Evolutionary conservation across 2,888 invertebrate species (phyloP).

Genomic region (Nomada ruficornis): DNA sequence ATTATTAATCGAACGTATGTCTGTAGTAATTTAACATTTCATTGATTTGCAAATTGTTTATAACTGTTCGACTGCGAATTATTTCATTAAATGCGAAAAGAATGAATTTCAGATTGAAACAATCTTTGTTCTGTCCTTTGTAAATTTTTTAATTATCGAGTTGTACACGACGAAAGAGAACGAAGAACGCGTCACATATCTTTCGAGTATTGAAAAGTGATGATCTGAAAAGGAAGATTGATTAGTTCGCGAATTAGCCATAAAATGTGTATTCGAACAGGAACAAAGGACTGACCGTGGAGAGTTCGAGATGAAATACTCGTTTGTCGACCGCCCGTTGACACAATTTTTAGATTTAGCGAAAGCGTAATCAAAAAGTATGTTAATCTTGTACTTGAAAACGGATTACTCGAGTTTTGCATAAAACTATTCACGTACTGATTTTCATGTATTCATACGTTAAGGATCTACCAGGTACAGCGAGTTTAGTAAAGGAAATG

Average conservation of each 20-base stretch:
- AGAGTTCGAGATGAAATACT: slow-evolving; percentile 14
- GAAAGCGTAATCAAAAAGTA: slow-evolving; percentile 55
- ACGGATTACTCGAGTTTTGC: slow-evolving; percentile 57
- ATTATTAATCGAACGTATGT: background rate
- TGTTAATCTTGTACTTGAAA: slow-evolving; percentile 46
- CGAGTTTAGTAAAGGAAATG: slow-evolving; percentile 16
- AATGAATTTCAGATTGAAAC: background rate
- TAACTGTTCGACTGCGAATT: background rate
- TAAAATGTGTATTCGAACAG: slow-evolving; percentile 42
- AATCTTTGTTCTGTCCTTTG: slow-evolving; percentile 11
- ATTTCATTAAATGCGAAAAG: slow-evolving; percentile 1
- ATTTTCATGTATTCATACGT: slow-evolving; percentile 49
- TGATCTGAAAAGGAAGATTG: background rate
- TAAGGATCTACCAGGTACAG: slow-evolving; percentile 29
- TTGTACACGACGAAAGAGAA: slow-evolving; percentile 45
- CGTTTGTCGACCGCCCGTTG: slow-evolving; percentile 43
- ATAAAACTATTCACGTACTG: slow-evolving; percentile 51
- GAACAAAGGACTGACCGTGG: slow-evolving; percentile 40
- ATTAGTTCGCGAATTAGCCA: slow-evolving; percentile 40
- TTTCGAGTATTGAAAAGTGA: slow-evolving; percentile 36
- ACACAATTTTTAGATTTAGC: slow-evolving; percentile 43
- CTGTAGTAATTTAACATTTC: slow-evolving; percentile 5
- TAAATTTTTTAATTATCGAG: slow-evolving; percentile 7
- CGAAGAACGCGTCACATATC: slow-evolving; percentile 59
- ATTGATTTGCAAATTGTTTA: slow-evolving; percentile 13